Base-by-base conservation (phyloP, 2,888 invertebrate species). In the Corbicula japonica region DNA sequence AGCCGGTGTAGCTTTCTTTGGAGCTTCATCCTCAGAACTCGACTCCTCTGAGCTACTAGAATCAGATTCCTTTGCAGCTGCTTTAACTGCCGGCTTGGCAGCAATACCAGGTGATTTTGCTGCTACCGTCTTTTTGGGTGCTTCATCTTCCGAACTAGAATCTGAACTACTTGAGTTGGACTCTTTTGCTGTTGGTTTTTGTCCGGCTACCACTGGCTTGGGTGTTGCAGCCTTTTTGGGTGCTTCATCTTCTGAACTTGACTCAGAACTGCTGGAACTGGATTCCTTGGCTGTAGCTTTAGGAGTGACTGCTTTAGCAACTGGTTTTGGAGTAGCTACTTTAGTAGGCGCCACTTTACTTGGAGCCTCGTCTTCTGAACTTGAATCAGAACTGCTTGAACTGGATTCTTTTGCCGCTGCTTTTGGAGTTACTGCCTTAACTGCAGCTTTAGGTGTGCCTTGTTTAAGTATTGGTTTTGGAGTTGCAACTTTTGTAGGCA, bases 351-450 rank as follows among this genome's bases (percentile, higher is more conserved):
- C 26, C 44, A 52, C 68, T 48, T 70, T 72, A 15, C 62, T 63
- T n/a, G 74, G 69, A 32, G 41, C 58, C 50, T 83, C 81, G 44
- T 85, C 84, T 18, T 84, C 85, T 38, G 80, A 81, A 65, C 84
- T 85, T 1, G 75, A 70, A 23, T 77, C 71, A 21, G 48, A 54
- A 61, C 70, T 78, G 58, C 73, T 75, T 18, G 69, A 63, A 56
- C 76, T 70, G 8, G 26, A 46, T 52, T 77, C 66, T 58, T 76
- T 70, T 48, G 69, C 34, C 26, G 54, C 50, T 21, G 44, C 38
- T 23, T 60, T 56, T 41, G 62, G 35, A 23, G 69, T 68, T 26
- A 35, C 56, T 34, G 69, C 23, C 66, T 63, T 69, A 3, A 34
- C 44, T 41, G 60, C 63, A 52, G 61, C 34, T 48, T 70, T 70